Evolutionary conservation across 2,797 vertebrate species (phyloP).

Genomic region (Myoxocephalus aenaeus): DNA sequence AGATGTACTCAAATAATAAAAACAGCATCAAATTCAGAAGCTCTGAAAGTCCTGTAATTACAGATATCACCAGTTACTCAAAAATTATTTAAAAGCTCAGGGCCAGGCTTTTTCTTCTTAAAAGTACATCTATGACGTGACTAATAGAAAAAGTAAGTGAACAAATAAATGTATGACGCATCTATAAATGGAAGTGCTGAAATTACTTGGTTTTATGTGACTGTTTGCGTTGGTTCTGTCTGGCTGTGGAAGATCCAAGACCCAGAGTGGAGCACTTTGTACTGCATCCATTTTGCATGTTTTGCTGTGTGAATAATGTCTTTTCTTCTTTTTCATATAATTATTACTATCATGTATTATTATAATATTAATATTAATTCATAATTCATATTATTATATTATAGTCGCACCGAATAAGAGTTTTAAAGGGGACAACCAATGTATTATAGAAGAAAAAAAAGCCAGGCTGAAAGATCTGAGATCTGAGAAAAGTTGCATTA

Average conservation of each 20-base stretch:
- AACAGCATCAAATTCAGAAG: background rate
- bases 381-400: no score
- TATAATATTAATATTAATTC: no score
- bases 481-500: slow-evolving; percentile 8
- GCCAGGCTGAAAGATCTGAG: background rate
- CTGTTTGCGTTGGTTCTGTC: background rate
- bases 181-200: slow-evolving; percentile 8
- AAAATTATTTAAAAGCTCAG: slow-evolving; percentile 7
- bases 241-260: background rate
- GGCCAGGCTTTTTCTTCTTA: background rate
- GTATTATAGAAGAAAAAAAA: background rate
- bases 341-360: background rate
- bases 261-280: background rate
- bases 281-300: no score
- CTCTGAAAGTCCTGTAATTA: background rate
- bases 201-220: background rate
- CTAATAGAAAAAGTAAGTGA: background rate
- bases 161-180: slow-evolving; percentile 25
- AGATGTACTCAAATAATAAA: background rate
- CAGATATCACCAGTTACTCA: slow-evolving; percentile 4
- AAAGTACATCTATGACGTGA: background rate
- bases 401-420: background rate
- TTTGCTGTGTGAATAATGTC: background rate
- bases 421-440: background rate
- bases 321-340: background rate